phyloP scores from a whole-genome alignment of 2,113 vertebrate species.

The Catagonus wagneri region DNA sequence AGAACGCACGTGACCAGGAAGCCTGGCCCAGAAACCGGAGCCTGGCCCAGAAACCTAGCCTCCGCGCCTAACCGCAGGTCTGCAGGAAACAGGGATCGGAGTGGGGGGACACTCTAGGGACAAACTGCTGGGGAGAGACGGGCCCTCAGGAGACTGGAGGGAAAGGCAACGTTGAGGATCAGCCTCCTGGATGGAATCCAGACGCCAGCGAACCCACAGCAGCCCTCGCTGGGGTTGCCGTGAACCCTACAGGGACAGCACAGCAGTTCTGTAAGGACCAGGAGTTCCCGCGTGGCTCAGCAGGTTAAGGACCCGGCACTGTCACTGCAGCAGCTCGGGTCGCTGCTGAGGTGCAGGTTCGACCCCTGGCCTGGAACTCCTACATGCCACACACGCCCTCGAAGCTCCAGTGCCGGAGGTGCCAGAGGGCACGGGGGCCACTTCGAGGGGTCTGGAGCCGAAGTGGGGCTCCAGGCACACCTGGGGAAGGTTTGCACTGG shows the following conservation, averaged over 20 bases:
- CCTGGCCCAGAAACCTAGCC: no score
- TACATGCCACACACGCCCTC: no score
- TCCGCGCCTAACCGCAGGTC: neutral
- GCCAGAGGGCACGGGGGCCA: neutral
- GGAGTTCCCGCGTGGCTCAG: neutral
- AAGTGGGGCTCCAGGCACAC: neutral
- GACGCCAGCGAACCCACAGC: neutral
- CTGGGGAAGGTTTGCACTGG: no score
- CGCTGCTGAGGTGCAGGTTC: no score
- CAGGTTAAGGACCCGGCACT: no score
- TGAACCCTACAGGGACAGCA: no score
- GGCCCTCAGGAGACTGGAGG: rapidly evolving
- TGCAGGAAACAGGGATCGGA: neutral
- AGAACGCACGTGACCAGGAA: neutral
- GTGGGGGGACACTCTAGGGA: no score
- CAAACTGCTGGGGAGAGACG: neutral
- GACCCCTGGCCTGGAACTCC: no score
- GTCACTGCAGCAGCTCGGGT: no score
- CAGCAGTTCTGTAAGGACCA: rapidly evolving
- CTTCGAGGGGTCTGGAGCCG: neutral
- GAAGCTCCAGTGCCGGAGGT: neutral
- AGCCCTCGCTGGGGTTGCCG: neutral
- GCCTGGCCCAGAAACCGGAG: neutral
- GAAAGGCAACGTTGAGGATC: neutral
- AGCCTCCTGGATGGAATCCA: neutral